Base-by-base conservation (phyloP, 2,888 invertebrate species). In the Leptinotarsa haldemani region DNA sequence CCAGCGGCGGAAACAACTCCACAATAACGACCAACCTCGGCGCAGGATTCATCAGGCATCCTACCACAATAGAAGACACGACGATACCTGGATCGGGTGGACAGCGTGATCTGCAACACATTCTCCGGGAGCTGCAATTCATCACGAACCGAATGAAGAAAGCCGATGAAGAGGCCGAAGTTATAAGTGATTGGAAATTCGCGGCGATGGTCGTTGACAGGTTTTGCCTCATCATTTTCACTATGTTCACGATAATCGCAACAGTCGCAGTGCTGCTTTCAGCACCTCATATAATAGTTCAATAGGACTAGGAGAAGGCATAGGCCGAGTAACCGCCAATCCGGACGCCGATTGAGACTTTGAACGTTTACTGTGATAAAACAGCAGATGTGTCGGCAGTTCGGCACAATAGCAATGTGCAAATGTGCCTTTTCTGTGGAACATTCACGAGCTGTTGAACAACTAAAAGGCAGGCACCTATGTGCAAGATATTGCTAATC, bases 151-250 rank as follows among this genome's bases (percentile, higher is more conserved):
- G 97, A 84, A 96, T 98, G 94, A 94, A 95, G 88, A 96, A 97
- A 88, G 94, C 97, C 71, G 98, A 98, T 86, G 96, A 97, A 84
- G 96, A 97, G 86, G 94, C 94, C 73, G 97, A 97, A 87, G 91
- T 96, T 81, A 96, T 96, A 83, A 96, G 95, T 88, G 98, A 98
- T 88, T 98, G 98, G 98, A 97, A 97, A 88, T 98, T 98, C 88
- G 98, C 98, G 73, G 98, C 97, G 80, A 97, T 98, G 96, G 98
- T 98, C 87, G 97, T 98, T 87, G 98, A 98, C 90, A 94, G 95
- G 90, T 94, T 97, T 89, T 98, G 98, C 90, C 92, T 98, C 89
- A 95, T 96, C 90, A 94, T 97, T 87, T 98, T 98, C 91, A 96
- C 96, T 78, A 90, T 96, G 88, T 97, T 97, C 90, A 97, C 97